phyloP scores from a whole-genome alignment of 2,797 vertebrate species.

The Taenioides sp. region DNA sequence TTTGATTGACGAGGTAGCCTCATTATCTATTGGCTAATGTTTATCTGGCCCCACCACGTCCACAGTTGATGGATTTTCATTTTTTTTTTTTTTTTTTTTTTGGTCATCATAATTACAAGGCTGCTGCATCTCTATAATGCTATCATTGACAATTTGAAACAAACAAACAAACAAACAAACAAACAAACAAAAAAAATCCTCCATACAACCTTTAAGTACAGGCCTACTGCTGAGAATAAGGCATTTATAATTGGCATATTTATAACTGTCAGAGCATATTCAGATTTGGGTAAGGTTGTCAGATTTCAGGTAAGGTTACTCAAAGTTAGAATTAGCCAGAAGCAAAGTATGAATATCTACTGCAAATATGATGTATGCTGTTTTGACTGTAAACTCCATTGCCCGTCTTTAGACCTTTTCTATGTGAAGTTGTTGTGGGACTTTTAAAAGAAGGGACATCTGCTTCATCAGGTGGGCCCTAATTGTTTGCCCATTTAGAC shows the following conservation, averaged over 20 bases:
- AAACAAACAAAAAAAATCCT: no score
- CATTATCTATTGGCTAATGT: no score
- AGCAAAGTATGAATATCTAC: not conserved
- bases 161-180: no score
- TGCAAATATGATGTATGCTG: not conserved
- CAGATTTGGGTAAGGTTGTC: not conserved
- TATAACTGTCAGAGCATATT: not conserved
- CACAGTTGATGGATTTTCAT: no score
- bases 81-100: no score
- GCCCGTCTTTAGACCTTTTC: not conserved
- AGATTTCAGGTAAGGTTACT: not conserved
- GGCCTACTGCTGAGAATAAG: not conserved
- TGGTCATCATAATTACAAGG: no score
- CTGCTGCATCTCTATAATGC: no score
- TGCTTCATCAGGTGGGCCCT: slow-evolving; percentile 12
- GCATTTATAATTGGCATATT: not conserved
- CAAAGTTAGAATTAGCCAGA: not conserved
- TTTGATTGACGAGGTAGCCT: no score
- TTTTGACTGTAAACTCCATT: not conserved
- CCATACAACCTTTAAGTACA: no score
- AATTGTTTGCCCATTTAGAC: slow-evolving; percentile 16
- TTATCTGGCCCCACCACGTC: no score
- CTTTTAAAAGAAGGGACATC: not conserved
- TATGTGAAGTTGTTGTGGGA: not conserved
- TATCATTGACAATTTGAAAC: no score